phyloP scores from a whole-genome alignment of 2,113 vertebrate genomes.

The Bolborhynchus lineola region DNA sequence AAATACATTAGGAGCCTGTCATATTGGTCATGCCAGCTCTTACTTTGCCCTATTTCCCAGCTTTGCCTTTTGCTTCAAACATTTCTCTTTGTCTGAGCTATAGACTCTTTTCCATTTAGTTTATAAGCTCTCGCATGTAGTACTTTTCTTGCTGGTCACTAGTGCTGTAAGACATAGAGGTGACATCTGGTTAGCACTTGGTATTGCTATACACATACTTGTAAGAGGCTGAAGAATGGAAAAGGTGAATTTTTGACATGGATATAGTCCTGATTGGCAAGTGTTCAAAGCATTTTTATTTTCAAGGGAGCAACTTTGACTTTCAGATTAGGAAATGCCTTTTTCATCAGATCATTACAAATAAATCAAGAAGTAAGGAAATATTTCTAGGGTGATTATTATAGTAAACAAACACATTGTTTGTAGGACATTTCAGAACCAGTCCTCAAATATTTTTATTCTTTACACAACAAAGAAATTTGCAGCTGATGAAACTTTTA shows the following conservation, averaged over 20 bases:
- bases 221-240: not conserved
- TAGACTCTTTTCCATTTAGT: rapidly evolving
- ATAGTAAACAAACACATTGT: not conserved
- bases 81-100: not conserved
- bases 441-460: not conserved
- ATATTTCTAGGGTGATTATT: not conserved
- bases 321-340: not conserved
- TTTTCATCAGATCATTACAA: not conserved
- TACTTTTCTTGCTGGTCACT: not conserved
- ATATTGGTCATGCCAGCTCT: not conserved
- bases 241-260: not conserved
- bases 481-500: not conserved
- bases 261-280: not conserved
- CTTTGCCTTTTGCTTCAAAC: not conserved
- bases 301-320: not conserved
- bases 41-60: not conserved
- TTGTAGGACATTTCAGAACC: not conserved
- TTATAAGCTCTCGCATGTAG: not conserved
- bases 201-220: not conserved
- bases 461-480: not conserved
- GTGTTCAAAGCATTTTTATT: not conserved
- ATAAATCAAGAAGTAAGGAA: not conserved
- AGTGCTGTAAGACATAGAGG: not conserved
- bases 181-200: not conserved
- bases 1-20: not conserved